These are phyloP conservation scores for Drosophila nasuta DNA, from an alignment of 1,140 invertebrate species.

Conservation along the genomic window DNA sequence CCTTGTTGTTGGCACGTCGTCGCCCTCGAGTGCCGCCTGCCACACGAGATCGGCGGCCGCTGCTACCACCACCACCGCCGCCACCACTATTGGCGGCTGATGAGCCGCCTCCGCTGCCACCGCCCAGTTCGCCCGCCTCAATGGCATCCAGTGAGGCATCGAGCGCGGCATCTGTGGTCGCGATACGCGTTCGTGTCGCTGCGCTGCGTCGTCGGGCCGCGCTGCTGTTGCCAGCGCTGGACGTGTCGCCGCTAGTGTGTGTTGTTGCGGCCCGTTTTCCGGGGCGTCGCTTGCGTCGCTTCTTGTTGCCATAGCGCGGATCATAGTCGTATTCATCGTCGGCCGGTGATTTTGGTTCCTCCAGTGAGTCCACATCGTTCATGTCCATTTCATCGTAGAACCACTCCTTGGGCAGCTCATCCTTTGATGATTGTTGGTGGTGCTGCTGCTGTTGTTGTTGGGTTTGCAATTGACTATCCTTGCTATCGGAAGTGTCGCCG, in stretches of 20 bases:
- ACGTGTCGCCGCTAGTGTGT: conserved; percentile 37
- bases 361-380: conserved; percentile 95
- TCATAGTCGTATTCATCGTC: conserved; percentile 98
- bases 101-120: conserved; percentile 54
- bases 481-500: conserved; percentile 84
- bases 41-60: conserved; percentile 54
- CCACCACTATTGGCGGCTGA: too few species aligned
- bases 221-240: conserved; percentile 32
- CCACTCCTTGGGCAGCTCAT: conserved; percentile 89
- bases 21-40: conserved; percentile 73
- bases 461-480: conserved; percentile 78
- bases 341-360: conserved; percentile 95
- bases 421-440: conserved; percentile 52
- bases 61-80: conserved; percentile 41
- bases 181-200: conserved; percentile 59
- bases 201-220: conserved; percentile 62
- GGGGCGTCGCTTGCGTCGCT: conserved; percentile 77
- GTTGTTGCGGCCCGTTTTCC: conserved; percentile 60
- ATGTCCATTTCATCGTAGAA: conserved; percentile 95
- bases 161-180: conserved; percentile 65
- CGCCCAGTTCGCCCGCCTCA: conserved; percentile 61
- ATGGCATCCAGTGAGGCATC: conserved; percentile 78
- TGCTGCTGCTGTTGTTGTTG: conserved; percentile 68
- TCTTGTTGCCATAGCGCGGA: conserved; percentile 86
- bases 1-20: conserved; percentile 61